Percentiles rank a stretch among this genome's conserved stretches.
phyloP scores from a whole-genome alignment of 2,888 invertebrate species.

The Vanessa cardui region DNA sequence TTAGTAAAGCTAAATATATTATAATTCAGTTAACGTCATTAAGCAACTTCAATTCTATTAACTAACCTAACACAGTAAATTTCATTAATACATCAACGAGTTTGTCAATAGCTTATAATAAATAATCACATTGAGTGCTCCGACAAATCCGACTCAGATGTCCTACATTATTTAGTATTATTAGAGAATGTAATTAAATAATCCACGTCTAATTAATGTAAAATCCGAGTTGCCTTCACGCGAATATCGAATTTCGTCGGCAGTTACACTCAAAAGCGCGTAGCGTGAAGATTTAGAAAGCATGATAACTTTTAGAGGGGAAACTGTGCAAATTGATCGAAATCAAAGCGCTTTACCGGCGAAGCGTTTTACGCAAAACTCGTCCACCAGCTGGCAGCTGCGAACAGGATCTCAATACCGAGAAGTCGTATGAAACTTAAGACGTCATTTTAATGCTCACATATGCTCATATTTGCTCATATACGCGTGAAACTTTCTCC shows the following conservation, averaged over 20 bases:
- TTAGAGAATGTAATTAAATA: conserved; percentile 6
- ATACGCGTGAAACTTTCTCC: not conserved
- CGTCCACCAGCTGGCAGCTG: not conserved
- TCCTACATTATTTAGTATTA: too few relatives aligned
- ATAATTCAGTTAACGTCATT: too few relatives aligned
- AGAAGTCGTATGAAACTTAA: not conserved
- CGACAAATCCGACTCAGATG: too few relatives aligned
- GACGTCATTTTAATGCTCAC: not conserved
- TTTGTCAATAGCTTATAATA: too few relatives aligned
- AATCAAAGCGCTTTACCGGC: not conserved
- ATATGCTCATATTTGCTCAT: conserved; percentile 4
- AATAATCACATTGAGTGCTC: too few relatives aligned
- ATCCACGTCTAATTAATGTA: conserved; percentile 5
- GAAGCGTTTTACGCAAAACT: conserved; percentile 1
- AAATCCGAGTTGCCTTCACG: conserved; percentile 23
- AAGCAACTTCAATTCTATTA: too few relatives aligned
- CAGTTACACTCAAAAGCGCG: conserved; percentile 28
- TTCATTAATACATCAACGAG: too few relatives aligned
- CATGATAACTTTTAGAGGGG: conserved; percentile 29
- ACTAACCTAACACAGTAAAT: too few relatives aligned
- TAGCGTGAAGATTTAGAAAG: conserved; percentile 39
- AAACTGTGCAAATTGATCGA: conserved; percentile 36
- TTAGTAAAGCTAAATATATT: too few relatives aligned
- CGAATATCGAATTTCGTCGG: conserved; percentile 32
- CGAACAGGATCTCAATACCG: not conserved